These are phyloP conservation scores for Fringilla coelebs DNA, from an alignment of 2,797 vertebrate species.

Conservation along the genomic window DNA sequence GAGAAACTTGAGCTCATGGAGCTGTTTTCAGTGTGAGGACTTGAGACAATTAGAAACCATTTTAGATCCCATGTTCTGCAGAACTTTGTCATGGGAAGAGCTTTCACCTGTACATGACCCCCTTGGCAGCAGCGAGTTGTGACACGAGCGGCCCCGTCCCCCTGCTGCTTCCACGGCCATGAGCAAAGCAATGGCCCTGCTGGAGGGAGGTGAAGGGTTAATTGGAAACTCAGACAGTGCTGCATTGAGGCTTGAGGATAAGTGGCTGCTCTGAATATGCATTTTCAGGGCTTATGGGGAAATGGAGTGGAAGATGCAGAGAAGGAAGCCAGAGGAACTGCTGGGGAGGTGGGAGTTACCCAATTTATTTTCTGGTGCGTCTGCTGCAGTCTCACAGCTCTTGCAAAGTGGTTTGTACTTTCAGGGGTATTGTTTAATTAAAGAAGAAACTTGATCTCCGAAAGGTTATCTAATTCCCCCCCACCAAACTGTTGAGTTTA, in stretches of 20 bases:
- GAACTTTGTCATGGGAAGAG: background rate
- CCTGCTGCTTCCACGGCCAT: fast-evolving
- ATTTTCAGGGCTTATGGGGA: background rate
- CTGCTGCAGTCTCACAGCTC: background rate
- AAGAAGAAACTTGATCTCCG: background rate
- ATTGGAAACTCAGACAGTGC: slow-evolving; percentile 2
- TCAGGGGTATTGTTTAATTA: slow-evolving; percentile 33
- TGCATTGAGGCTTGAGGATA: background rate
- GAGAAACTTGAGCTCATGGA: background rate
- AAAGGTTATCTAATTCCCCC: background rate
- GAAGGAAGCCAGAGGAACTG: background rate
- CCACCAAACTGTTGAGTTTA: background rate
- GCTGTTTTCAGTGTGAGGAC: background rate
- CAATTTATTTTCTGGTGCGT: slow-evolving; percentile 2
- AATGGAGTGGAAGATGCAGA: slow-evolving; percentile 16
- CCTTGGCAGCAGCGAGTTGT: background rate
- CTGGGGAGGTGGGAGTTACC: background rate
- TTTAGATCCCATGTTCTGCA: background rate
- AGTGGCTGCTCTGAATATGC: background rate
- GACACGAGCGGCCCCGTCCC: background rate
- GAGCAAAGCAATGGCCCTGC: background rate
- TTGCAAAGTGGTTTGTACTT: background rate
- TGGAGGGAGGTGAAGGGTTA: slow-evolving; percentile 17
- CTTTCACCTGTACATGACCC: background rate
- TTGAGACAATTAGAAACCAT: background rate